Base-by-base conservation (phyloP, 2,797 vertebrate species). In the Silurus aristotelis region DNA sequence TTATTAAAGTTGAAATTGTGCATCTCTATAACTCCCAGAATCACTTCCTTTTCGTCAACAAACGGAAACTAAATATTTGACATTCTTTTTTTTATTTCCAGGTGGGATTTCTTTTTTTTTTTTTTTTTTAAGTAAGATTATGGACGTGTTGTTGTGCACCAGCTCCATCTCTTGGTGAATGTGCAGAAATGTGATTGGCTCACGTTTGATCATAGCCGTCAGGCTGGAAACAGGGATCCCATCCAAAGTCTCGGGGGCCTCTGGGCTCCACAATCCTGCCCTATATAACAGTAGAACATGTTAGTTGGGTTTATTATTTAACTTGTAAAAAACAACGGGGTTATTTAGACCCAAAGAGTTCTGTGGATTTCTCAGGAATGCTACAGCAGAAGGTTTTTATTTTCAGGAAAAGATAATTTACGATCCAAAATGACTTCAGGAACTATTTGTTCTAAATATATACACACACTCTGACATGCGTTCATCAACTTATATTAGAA, bases 201-300 rank as follows among this genome's bases (percentile, higher is more conserved):
- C 92, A 99, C 98, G 98, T 99, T 94, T 98, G 95, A 81, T 95
- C 92, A 83, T 94, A 98, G 83, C 97, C 97, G 0, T 97, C 95
- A 0, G 98, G 98, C 90, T 97, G 98, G 90, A 99, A 99, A 94
- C 98, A 99, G 7, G 98, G 97, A 91, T 99, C 98, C 98, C 98
- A 99, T 87, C 98, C 98, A 92, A 99, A 99, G 93, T 99, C 98
- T 85, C 95, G 93, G 22, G 96, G 95, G n/a, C 98, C 98, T 82
- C 97, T 95, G 27, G 98, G 98, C 78, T 95, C 96, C 83, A 99
- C 98, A 71, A 99, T 98, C 68, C 79, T 83, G 1, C 98, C 98
- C 98, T 99, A 87, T 82, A 89, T 86, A 61, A 56, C 6, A 82
- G 9, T 0, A 63, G 60, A 71, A 68, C 52, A 78, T n/a, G 17